Evolutionary conservation across 1,140 invertebrate species (phyloP), one percentile per base, ranked within the genome.

Genomic region (Brachionus plicatilis): DNA sequence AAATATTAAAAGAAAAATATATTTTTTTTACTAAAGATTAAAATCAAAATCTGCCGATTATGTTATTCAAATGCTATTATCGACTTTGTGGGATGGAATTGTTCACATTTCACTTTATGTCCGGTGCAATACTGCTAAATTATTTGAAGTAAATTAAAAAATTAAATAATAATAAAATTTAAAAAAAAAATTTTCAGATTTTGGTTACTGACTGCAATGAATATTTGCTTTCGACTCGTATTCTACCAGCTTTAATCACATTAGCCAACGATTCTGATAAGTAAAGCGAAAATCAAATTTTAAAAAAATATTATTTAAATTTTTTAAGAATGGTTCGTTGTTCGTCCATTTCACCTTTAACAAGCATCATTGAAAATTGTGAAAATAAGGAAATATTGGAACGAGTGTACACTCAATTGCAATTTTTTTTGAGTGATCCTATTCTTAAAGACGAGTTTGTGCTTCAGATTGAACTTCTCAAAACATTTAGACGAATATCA

Each of bases 401-500:
- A 86, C 93, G 93, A 88, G 92, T 92, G 43, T 92, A 93, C 86
- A 91, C 93, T 88, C 93, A 93, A 86, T 87, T 94, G n/a, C 92
- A 93, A 88, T 92, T 91, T 3, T 92, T 93, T 53, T 87, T 92
- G 60, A 90, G 91, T 85, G 92, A 93, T 85, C 88, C 90, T 4
- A 83, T 88, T 6, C 90, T 91, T 56, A 86, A 88, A 65, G 91
- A 91, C 50, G 88, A 90, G 68, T 88, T 89, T 85, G 78, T 86
- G 7, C 86, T 91, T 14, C 88, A 89, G 33, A 84, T 91, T 14
- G 89, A 90, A 86, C 84, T 91, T 6, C 89, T 91, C 4, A 84
- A 87, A 27, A 91, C 90, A 7, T 88, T 91, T 85, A 87, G 89
- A 12, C 85, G 88, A 45, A 87, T 91, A 79, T 90, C 88, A 68